Conservation (phyloP, 2,113 vertebrate species). For the Philantomba maxwellii region DNA sequence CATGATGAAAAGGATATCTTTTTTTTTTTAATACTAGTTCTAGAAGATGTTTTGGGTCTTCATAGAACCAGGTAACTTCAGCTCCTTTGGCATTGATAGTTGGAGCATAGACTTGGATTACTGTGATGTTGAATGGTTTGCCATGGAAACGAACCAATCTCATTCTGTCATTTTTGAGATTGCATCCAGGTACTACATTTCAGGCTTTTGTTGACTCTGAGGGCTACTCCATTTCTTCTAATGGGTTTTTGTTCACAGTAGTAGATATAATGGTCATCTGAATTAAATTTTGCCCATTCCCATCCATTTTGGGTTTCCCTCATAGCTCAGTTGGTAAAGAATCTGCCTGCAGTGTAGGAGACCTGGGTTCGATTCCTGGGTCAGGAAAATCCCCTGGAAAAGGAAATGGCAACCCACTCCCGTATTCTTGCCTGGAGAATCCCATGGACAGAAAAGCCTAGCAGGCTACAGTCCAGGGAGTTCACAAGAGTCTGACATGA, state of each 20-base stretch:
- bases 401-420: neutral
- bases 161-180: neutral
- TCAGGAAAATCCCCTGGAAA: neutral
- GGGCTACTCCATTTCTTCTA: neutral
- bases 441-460: neutral
- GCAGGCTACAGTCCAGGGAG: neutral
- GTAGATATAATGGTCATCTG: neutral
- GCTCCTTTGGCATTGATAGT: neutral
- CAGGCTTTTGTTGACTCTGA: neutral
- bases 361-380: neutral
- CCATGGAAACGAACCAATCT: neutral
- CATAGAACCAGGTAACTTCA: neutral
- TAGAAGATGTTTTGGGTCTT: neutral
- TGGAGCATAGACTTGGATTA: neutral
- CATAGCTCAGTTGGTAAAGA: neutral
- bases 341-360: neutral
- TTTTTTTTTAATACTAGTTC: neutral
- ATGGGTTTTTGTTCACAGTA: neutral
- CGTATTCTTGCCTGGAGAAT: neutral
- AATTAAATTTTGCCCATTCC: neutral
- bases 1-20: neutral
- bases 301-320: neutral
- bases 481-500: neutral
- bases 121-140: neutral
- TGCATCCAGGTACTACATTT: neutral